These are phyloP conservation scores for Rhagonycha fulva DNA, from an alignment of 2,888 invertebrate genomes.

Conservation along the genomic window DNA sequence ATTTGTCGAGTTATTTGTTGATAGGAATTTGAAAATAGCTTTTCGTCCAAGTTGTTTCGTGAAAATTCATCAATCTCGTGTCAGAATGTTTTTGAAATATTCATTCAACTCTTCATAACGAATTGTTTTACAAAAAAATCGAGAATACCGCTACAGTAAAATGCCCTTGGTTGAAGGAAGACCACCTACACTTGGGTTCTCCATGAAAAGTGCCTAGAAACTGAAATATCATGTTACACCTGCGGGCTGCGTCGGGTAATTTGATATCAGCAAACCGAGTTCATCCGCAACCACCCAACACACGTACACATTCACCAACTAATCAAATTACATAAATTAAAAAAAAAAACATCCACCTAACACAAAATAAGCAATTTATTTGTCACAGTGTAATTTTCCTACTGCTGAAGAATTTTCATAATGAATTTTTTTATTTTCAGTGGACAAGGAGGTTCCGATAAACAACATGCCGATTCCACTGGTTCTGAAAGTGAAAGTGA, in stretches of 20 bases:
- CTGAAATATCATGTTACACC: slow-evolving; percentile 48
- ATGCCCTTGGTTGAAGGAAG: slow-evolving; percentile 16
- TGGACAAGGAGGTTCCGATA: slow-evolving; percentile 50
- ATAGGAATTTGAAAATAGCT: neutral
- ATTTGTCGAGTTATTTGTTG: neutral
- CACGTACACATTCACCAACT: slow-evolving; percentile 33
- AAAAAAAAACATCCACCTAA: neutral
- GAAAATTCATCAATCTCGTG: neutral
- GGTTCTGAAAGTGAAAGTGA: slow-evolving; percentile 54
- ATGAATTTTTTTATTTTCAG: slow-evolving; percentile 44
- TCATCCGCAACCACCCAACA: slow-evolving; percentile 40
- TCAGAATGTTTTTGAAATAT: neutral
- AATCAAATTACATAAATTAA: slow-evolving; percentile 28
- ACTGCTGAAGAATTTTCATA: too few relatives aligned
- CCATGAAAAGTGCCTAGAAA: slow-evolving; percentile 28
- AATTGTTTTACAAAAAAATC: neutral
- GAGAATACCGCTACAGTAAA: neutral
- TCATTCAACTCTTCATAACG: neutral
- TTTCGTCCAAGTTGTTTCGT: neutral
- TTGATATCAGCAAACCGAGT: slow-evolving; percentile 45
- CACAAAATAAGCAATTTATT: neutral
- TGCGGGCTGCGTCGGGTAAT: slow-evolving; percentile 51
- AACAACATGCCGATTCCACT: slow-evolving; percentile 54
- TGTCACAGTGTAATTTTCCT: neutral
- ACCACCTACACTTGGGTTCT: slow-evolving; percentile 38